Conservation (phyloP, 2,888 invertebrate species). For the Parelbella ahira region DNA sequence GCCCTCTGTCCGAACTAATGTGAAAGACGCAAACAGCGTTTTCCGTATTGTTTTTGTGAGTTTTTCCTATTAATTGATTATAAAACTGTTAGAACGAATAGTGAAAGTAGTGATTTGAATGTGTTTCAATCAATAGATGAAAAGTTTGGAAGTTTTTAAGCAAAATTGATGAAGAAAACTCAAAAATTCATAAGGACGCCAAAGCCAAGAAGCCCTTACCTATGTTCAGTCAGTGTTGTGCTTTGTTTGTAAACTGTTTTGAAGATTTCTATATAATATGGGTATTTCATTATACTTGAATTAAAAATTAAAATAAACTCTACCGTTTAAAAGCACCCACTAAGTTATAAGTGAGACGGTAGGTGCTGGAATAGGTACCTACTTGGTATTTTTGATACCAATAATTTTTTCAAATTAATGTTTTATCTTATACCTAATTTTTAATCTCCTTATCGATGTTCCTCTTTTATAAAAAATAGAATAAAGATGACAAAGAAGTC, state of each 20-base stretch:
- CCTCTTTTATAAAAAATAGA: no score
- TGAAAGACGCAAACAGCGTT: slow-evolving; percentile 52
- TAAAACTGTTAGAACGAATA: slow-evolving; percentile 34
- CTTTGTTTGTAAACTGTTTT: slow-evolving; percentile 27
- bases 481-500: no score
- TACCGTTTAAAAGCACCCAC: no score
- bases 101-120: slow-evolving; percentile 46
- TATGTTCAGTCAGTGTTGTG: slow-evolving; percentile 55
- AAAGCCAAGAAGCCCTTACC: slow-evolving; percentile 45
- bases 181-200: slow-evolving; percentile 49
- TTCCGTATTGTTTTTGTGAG: slow-evolving; percentile 61
- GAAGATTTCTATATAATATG: no score
- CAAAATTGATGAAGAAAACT: slow-evolving; percentile 40
- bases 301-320: no score
- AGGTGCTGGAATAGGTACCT: no score
- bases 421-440: no score
- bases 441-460: no score
- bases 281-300: no score
- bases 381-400: no score
- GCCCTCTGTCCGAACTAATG: slow-evolving; percentile 65
- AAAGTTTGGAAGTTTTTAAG: slow-evolving; percentile 34
- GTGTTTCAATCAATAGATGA: slow-evolving; percentile 39
- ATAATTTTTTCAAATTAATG: no score
- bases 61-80: slow-evolving; percentile 49
- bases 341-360: no score